Evolutionary conservation across 2,797 vertebrate species (phyloP), one percentile per base, ranked within the genome.

Genomic region (Centroberyx gerrardi): DNA sequence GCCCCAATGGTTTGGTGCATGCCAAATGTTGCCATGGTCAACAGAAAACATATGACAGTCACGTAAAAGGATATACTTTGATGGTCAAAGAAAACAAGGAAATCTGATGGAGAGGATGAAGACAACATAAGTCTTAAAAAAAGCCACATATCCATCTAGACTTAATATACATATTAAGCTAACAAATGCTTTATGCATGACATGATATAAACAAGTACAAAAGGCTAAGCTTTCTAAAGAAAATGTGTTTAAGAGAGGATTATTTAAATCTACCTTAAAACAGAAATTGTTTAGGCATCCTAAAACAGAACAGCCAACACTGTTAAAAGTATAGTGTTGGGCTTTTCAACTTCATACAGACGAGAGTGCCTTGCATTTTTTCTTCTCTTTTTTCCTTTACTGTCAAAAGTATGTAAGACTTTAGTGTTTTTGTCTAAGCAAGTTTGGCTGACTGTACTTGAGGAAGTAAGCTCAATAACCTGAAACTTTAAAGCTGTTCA

Each of bases 1-100:
- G 60, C 82, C 87, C 68, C 73, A 74, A 68, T 88, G 81, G 83
- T 87, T 91, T 88, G 84, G 81, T 87, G 82, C 48, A 87, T 44
- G 65, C 8, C 61, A 70, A 3, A 29, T 27, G 27, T 76, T 79
- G 60, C 44, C 12, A 71, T 48, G 60, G 22, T 22, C 48, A 29
- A 79, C 49, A 65, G 5, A 76, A 69, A 58, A 71, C 29, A 59
- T 1, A 74, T n/a, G 56, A 36, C 4, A 72, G 28, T 61, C 18
- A 65, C 29, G 22, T 4, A 52, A 38, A 65, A 64, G 12, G n/a
- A 22, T 15, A 40, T 58, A 53, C 28, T 42, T 60, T 22, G 61
- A 64, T 42, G 29, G 38, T 18, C 22, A 38, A 10, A 46, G 33
- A 68, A 79, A 67, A 67, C 18, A 55, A 53, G n/a, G 18, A 60